phyloP scores from a whole-genome alignment of 2,888 invertebrate species.

The Clivina fossor region DNA sequence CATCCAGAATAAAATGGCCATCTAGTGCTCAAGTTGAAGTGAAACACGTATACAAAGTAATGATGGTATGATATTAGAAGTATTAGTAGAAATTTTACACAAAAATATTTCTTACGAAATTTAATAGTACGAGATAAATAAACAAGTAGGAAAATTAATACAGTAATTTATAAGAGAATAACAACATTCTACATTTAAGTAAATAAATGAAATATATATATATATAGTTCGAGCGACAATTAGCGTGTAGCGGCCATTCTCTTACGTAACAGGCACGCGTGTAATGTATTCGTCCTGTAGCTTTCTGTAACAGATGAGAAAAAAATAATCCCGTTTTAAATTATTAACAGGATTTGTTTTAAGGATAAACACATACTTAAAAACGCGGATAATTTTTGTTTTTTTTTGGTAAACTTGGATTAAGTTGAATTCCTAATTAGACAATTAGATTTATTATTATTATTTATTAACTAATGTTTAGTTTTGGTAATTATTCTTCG shows the following conservation, averaged over 20 bases:
- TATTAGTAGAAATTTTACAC: not conserved
- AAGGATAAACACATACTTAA: no score
- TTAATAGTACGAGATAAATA: not conserved
- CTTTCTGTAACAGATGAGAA: slow-evolving; percentile 55
- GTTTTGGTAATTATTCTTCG: no score
- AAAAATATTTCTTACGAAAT: not conserved
- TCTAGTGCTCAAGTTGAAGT: not conserved
- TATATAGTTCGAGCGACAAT: slow-evolving; percentile 29
- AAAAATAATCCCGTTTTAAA: no score
- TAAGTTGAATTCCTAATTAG: no score
- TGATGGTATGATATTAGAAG: no score
- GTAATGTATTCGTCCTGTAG: slow-evolving; percentile 81
- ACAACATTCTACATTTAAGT: slow-evolving; percentile 14
- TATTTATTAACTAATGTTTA: no score
- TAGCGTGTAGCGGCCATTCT: slow-evolving; percentile 47
- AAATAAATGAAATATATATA: no score
- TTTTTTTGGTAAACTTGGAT: no score
- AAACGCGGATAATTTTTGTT: no score
- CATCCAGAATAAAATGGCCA: not conserved
- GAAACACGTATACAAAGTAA: no score
- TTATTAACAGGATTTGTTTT: no score
- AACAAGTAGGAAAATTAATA: not conserved
- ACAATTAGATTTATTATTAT: no score
- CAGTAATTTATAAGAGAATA: not conserved
- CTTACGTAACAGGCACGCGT: slow-evolving; percentile 87